phyloP scores from a whole-genome alignment of 2,797 vertebrate genomes.

The Euthynnus affinis region DNA sequence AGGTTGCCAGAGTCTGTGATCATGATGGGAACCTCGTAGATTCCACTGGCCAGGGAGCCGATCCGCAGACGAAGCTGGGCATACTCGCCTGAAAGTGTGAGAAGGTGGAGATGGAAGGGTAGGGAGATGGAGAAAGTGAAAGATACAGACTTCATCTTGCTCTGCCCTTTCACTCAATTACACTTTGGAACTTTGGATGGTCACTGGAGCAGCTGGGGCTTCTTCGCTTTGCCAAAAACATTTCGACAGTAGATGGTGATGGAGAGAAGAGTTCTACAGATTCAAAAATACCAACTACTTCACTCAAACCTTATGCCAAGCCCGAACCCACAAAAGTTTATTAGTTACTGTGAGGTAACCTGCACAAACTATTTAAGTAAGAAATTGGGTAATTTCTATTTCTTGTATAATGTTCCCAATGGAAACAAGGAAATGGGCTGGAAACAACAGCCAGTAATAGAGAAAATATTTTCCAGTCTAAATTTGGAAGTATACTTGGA shows the following conservation, averaged over 20 bases:
- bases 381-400: background rate
- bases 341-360: background rate
- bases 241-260: background rate
- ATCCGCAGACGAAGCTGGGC: conserved; percentile 93
- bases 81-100: conserved; percentile 87
- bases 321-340: background rate
- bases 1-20: conserved; percentile 98
- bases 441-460: background rate
- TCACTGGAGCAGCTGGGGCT: background rate
- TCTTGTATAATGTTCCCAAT: background rate
- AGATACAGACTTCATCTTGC: background rate
- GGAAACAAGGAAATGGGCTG: background rate
- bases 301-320: background rate
- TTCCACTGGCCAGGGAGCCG: conserved; percentile 91
- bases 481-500: background rate
- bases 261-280: background rate
- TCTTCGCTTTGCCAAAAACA: background rate
- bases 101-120: background rate
- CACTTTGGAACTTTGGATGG: no score
- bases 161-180: background rate
- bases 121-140: background rate
- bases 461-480: background rate
- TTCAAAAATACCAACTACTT: background rate
- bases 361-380: background rate
- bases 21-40: conserved; percentile 94